These are phyloP conservation scores for Sphinx pinastri DNA, from an alignment of 2,888 invertebrate genomes.

Conservation along the genomic window DNA sequence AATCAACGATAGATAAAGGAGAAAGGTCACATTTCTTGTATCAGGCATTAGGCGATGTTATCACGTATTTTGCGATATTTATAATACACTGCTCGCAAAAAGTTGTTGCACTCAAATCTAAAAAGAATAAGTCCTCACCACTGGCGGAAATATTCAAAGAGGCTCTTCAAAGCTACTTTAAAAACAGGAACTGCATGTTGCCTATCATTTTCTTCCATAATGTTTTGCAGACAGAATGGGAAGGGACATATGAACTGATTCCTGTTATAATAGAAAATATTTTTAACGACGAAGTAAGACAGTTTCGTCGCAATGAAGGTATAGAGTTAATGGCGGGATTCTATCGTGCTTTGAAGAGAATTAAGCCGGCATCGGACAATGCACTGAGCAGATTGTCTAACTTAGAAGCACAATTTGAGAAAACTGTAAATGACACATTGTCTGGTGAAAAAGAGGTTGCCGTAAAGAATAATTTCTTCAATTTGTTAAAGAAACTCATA, in stretches of 20 bases:
- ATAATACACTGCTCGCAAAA: slow-evolving; percentile 86
- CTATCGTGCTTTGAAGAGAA: slow-evolving; percentile 84
- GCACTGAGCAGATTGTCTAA: slow-evolving; percentile 61
- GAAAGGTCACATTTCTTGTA: slow-evolving; percentile 85
- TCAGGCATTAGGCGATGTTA: slow-evolving; percentile 86
- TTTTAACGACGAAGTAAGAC: slow-evolving; percentile 84
- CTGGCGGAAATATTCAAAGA: slow-evolving; percentile 80
- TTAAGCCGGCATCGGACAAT: slow-evolving; percentile 62
- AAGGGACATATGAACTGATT: slow-evolving; percentile 84
- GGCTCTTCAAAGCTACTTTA: slow-evolving; percentile 84
- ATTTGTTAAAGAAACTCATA: slow-evolving; percentile 80
- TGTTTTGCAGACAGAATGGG: slow-evolving; percentile 86
- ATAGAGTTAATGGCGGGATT: slow-evolving; percentile 86
- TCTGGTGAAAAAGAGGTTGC: slow-evolving; percentile 62
- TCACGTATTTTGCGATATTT: slow-evolving; percentile 86
- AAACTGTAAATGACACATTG: slow-evolving; percentile 66
- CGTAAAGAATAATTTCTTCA: slow-evolving; percentile 84
- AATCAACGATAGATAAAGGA: slow-evolving; percentile 86
- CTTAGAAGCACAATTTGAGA: slow-evolving; percentile 77
- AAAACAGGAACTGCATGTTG: slow-evolving; percentile 85
- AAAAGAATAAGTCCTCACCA: slow-evolving; percentile 62
- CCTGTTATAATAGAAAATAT: slow-evolving; percentile 84
- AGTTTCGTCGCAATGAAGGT: slow-evolving; percentile 87
- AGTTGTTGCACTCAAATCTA: slow-evolving; percentile 62
- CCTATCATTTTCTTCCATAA: slow-evolving; percentile 87